Base-by-base conservation (phyloP, 23 tunicate genomes). In the Ciona savignyi region DNA sequence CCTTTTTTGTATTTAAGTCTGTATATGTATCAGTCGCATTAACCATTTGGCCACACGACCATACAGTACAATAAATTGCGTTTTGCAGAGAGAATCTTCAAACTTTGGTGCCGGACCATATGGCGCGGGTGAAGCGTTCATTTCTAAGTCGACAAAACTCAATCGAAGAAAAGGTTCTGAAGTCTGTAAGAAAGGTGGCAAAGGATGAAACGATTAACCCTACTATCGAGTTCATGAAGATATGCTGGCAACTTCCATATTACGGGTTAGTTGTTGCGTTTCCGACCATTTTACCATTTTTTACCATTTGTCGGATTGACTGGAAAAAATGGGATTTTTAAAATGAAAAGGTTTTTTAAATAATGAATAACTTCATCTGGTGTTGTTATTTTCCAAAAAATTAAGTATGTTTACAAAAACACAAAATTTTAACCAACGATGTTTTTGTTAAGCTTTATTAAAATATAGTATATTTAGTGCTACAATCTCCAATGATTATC, bases 181-280 rank as follows among this genome's bases (percentile, higher is more conserved):
- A 67, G 23, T 72, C 82, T 71, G 79, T 71, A 2, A 77, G 77
- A 29, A 77, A 73, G 26, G 83, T 48, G 0, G 6, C 78, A 2
- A 68, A 70, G 30, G 84, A 81, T 65, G 60, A 35, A 42, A 1
- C 89, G 2, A 49, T 77, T 29, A 68, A 82, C 35, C 62, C 88
- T 25, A 68, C 70, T 34, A 23, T 82, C 30, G 96, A 88, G 34
- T 88, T 78, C 62, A 88, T 88, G 96, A 88, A 88, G 56, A 88
- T 88, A 28, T 88, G 96, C 62, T 88, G 96, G 96, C 96, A 88
- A 69, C 64, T 88, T 23, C 96, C 96, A 22, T 88, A 88, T 69
- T 88, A 88, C 73, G 96, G 96, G 96, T 88, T 61, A 30, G 73
- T 4, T 3, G n/a, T 24, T 72, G 27, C 2, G 68, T 49, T 42